Percentiles rank a stretch among this genome's conserved stretches.
Conservation (phyloP, 2,113 vertebrate genomes). For the Pseudonaja textilis region DNA sequence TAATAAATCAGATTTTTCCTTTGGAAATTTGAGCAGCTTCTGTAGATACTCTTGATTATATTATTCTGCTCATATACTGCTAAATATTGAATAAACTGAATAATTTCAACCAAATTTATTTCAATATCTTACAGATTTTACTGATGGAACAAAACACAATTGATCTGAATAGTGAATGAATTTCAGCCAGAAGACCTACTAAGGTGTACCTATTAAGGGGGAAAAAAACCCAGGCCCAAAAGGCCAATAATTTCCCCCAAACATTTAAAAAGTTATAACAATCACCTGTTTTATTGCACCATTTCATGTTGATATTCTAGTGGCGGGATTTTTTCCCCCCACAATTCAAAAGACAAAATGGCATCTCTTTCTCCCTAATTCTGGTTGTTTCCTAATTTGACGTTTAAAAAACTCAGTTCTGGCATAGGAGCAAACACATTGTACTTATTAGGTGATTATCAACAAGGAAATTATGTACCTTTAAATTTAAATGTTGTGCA, state of each 20-base stretch:
- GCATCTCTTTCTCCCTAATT: neutral
- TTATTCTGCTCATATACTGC: neutral
- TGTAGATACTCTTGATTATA: neutral
- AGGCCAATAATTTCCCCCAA: neutral
- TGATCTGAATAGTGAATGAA: neutral
- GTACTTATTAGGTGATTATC: constrained; percentile 1
- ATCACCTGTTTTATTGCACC: neutral
- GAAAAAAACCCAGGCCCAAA: neutral
- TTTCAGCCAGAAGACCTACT: neutral
- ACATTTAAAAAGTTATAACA: neutral
- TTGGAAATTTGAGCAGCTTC: neutral
- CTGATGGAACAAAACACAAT: neutral
- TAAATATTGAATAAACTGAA: neutral
- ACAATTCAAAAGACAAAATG: neutral
- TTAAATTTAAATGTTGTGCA: constrained; percentile 5
- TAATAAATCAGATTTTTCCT: neutral
- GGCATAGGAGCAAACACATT: neutral
- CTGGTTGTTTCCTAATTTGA: neutral
- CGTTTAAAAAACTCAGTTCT: neutral
- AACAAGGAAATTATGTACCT: neutral
- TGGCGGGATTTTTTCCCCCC: neutral
- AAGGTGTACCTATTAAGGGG: neutral
- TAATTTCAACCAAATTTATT: neutral
- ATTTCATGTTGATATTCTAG: neutral
- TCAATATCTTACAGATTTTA: neutral